Percentiles rank a stretch among this genome's conserved stretches.
These are phyloP conservation scores for Nixonia krombeini DNA, from an alignment of 1,140 invertebrate genomes.

Conservation along the genomic window DNA sequence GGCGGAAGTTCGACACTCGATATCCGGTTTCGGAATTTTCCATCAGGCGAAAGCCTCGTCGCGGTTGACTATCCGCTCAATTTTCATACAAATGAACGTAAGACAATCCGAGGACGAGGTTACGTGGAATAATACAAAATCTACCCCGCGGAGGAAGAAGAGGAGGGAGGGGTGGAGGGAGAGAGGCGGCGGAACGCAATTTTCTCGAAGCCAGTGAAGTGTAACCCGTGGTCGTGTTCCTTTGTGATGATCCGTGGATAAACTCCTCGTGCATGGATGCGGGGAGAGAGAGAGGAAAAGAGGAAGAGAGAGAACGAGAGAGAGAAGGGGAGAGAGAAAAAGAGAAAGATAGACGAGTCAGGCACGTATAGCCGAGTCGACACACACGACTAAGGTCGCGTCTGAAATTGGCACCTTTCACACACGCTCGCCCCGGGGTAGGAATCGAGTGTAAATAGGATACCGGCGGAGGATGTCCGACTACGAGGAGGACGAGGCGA, in stretches of 20 bases:
- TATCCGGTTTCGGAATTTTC: too few species aligned
- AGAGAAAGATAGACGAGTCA: constrained; percentile 25
- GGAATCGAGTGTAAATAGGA: constrained; percentile 14
- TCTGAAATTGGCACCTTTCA: constrained; percentile 48
- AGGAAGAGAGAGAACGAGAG: too few species aligned
- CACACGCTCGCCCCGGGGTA: constrained; percentile 26
- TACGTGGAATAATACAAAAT: constrained; percentile 13
- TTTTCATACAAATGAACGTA: too few species aligned
- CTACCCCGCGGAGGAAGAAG: constrained; percentile 15
- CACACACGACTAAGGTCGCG: constrained; percentile 26
- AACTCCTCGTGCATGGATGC: not conserved
- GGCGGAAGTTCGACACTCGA: too few species aligned
- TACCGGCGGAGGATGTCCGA: constrained; percentile 5
- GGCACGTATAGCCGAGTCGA: constrained; percentile 27
- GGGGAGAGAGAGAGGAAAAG: too few species aligned
- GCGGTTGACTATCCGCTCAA: too few species aligned
- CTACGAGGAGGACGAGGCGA: not conserved
- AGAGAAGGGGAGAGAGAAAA: too few species aligned
- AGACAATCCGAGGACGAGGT: constrained; percentile 1
- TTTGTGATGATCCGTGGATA: not conserved
- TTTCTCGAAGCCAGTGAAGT: constrained; percentile 38
- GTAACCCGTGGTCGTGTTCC: constrained; percentile 39
- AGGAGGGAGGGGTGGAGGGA: too few species aligned
- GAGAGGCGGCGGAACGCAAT: constrained; percentile 35
- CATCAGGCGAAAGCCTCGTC: too few species aligned